phyloP scores from a whole-genome alignment of 2,888 invertebrate genomes.

The Lasioglossum pauxillum region DNA sequence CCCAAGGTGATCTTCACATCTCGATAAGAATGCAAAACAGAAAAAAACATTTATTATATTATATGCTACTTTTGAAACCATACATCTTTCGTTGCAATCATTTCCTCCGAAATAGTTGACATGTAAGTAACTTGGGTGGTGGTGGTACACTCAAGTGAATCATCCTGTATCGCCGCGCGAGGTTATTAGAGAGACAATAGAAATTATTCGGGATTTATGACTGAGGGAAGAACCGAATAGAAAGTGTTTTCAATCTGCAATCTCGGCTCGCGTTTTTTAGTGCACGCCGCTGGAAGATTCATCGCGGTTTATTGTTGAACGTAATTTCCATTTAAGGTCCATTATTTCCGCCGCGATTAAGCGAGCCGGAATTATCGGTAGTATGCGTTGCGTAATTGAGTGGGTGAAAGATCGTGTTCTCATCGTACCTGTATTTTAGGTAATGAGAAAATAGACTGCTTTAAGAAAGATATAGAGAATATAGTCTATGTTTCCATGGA shows the following conservation, averaged over 20 bases:
- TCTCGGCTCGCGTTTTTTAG: constrained; percentile 1
- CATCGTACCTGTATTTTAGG: neutral
- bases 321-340: neutral
- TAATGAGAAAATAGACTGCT: neutral
- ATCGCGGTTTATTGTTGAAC: neutral
- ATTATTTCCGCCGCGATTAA: neutral
- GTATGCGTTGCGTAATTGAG: neutral
- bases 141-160: neutral
- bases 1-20: neutral
- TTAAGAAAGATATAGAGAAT: too few relatives aligned
- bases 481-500: neutral
- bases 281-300: neutral
- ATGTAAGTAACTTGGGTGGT: constrained; percentile 1
- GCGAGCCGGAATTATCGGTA: neutral
- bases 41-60: neutral
- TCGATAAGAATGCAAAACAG: neutral
- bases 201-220: constrained; percentile 12
- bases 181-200: constrained; percentile 27
- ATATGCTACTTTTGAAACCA: neutral
- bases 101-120: neutral
- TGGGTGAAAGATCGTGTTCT: neutral
- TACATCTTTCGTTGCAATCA: neutral
- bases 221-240: neutral
- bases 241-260: constrained; percentile 22
- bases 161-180: constrained; percentile 2